Evolutionary conservation across 1,140 invertebrate species (phyloP), one percentile per base, ranked within the genome.

Genomic region (Pogonognathellus flavescens): DNA sequence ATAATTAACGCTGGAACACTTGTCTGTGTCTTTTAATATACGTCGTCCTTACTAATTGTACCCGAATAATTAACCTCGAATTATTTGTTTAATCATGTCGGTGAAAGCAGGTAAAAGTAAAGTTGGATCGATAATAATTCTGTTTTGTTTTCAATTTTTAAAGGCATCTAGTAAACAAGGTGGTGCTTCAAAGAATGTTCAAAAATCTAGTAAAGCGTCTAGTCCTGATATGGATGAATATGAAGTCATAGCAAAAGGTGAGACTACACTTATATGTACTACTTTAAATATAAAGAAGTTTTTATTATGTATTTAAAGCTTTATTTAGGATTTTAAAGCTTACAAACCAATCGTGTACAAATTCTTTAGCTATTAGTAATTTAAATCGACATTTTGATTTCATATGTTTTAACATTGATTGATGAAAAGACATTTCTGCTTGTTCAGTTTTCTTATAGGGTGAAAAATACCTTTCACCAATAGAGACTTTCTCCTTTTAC

Each of bases 201-300:
- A 60, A 72, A 84, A 82, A 50, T 86, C 87, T 20, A 89, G 89
- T 83, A 89, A 89, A 82, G 88, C 88, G 31, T 90, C 89, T 22
- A 90, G 88, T 85, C 90, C 89, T 11, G 89, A 90, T 83, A 90
- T 90, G 80, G 89, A 90, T n/a, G 89, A 89, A 62, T 90, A 89
- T 85, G 90, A 90, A 85, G 89, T 90, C 81, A 86, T 90, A 55
- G 86, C 76, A 14, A 88, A 88, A 89, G 89, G 89, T 87, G 18
- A 83, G 72, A n/a, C 2, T 3, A 22, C 11, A 22, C 20, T 18
- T 16, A n/a, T n/a, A n/a, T n/a, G n/a, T n/a, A n/a, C n/a, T n/a
- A n/a, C n/a, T n/a, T n/a, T n/a, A n/a, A n/a, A n/a, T n/a, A n/a
- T n/a, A n/a, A n/a, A n/a, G n/a, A n/a, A n/a, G n/a, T n/a, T n/a